Evolutionary conservation across 2,888 invertebrate species (phyloP).

Genomic region (Cartodere bifasciata): DNA sequence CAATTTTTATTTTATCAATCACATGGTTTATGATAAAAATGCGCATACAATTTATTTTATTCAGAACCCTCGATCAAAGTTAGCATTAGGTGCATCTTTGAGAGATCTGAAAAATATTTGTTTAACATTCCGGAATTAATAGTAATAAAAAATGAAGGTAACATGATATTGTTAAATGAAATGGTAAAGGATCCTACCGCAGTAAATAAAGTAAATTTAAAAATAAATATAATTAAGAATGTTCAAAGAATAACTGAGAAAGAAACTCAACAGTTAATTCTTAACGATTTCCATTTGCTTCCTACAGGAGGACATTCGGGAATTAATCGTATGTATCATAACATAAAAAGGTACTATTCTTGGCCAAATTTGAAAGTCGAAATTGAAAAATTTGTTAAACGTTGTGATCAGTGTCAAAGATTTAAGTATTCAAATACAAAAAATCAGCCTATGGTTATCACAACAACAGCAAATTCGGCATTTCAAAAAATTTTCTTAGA

Average conservation of each 20-base stretch:
- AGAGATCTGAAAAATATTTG: constrained; percentile 10
- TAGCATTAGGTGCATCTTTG: constrained; percentile 8
- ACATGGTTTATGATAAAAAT: too few species aligned
- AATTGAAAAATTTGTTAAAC: constrained; percentile 14
- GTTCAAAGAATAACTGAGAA: constrained; percentile 10
- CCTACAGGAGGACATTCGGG: constrained; percentile 18
- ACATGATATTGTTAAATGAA: constrained; percentile 7
- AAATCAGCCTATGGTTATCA: constrained; percentile 6
- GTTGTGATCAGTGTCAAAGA: constrained; percentile 10
- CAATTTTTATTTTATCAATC: too few species aligned
- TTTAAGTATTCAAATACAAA: constrained; percentile 1
- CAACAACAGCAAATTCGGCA: constrained; percentile 5
- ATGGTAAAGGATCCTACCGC: constrained; percentile 2
- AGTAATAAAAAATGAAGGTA: constrained; percentile 10
- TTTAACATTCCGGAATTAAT: constrained; percentile 8
- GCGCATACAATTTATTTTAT: constrained; percentile 6
- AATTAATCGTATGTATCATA: constrained; percentile 15
- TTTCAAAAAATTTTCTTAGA: constrained; percentile 9
- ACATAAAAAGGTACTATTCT: constrained; percentile 14
- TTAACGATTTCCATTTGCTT: constrained; percentile 18
- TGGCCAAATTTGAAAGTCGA: constrained; percentile 14
- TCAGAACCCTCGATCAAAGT: constrained; percentile 9
- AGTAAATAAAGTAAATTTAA: constrained; percentile 9
- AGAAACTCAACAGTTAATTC: constrained; percentile 13
- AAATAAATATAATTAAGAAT: constrained; percentile 12